A percentile compares a stretch with the other conserved stretches of the same genome.
phyloP scores from a whole-genome alignment of 2,113 vertebrate genomes.

The Cepphus grylle region DNA sequence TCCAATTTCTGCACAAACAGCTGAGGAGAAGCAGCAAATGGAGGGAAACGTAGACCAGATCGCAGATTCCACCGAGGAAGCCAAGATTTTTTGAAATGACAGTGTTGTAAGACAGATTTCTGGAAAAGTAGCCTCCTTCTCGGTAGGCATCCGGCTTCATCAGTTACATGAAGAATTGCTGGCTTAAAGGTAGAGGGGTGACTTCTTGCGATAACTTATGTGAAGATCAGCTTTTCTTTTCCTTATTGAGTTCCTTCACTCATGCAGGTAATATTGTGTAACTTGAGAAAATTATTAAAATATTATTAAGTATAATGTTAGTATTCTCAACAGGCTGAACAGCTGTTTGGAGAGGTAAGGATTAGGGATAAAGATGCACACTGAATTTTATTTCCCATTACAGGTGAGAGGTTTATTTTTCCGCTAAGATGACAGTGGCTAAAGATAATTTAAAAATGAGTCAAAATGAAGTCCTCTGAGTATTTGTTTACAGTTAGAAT shows the following conservation, averaged over 20 bases:
- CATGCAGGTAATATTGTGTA: background rate
- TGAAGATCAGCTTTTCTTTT: background rate
- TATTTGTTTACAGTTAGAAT: background rate
- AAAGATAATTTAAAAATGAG: background rate
- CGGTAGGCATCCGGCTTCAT: background rate
- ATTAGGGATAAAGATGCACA: background rate
- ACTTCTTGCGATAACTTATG: background rate
- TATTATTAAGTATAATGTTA: background rate
- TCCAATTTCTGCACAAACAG: background rate
- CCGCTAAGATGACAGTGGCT: background rate
- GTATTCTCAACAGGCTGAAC: slow-evolving; percentile 4
- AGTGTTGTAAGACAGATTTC: background rate
- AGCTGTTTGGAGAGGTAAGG: background rate
- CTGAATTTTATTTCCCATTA: slow-evolving; percentile 1
- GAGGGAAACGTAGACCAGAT: background rate
- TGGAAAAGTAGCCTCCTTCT: background rate
- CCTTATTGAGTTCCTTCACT: background rate
- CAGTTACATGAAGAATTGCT: background rate
- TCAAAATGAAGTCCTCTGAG: background rate
- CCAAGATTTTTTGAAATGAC: background rate
- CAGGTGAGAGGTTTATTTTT: background rate
- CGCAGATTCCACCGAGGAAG: background rate
- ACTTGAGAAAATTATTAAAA: background rate
- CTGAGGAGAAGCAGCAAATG: background rate
- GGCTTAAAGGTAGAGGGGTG: background rate